Evolutionary conservation across 2,797 vertebrate species (phyloP), one percentile per base, ranked within the genome.

Genomic region (Mus caroli): DNA sequence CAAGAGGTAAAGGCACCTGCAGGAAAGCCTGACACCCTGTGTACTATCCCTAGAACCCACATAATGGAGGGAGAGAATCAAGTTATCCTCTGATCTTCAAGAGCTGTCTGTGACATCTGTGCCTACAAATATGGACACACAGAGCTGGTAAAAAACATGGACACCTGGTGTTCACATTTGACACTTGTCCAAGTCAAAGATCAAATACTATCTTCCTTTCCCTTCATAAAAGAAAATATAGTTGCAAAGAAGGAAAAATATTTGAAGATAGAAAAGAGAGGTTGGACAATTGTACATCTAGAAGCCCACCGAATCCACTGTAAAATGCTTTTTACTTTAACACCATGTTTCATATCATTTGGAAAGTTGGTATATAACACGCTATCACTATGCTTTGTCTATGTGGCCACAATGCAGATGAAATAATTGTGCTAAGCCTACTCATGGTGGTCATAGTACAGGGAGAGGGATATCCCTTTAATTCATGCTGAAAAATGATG

Each of bases 321-420:
- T 79, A 90, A 84, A 91, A n/a, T 92, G 43, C 46, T 77, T 73
- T 76, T 88, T 82, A 77, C 58, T 82, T 92, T 71, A 50, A 62
- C 28, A 75, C 9, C 12, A 62, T 50, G 60, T 82, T 85, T 95
- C 37, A 14, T 94, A 15, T 93, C 31, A 50, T 92, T 79, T 77
- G 31, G 50, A 77, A 95, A 83, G 28, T 22, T 67, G 6, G 10
- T 20, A 75, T 80, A 14, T 77, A 34, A 10, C 3, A 80, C 86
- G 22, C 22, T 15, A 34, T 92, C 3, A 15, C 26, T 28, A 2
- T 83, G 7, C 40, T 17, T 96, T 80, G 69, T 82, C 13, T 90
- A 6, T 76, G 28, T 76, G 26, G 0, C 37, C 4, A 8, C 50
- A 78, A 50, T 90, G 15, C 34, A 79, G 15, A 58, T 50, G 1